Evolutionary conservation across 2,113 vertebrate genomes (phyloP), one percentile per base, ranked within the genome.

Genomic region (Hippopotamus amphibius): DNA sequence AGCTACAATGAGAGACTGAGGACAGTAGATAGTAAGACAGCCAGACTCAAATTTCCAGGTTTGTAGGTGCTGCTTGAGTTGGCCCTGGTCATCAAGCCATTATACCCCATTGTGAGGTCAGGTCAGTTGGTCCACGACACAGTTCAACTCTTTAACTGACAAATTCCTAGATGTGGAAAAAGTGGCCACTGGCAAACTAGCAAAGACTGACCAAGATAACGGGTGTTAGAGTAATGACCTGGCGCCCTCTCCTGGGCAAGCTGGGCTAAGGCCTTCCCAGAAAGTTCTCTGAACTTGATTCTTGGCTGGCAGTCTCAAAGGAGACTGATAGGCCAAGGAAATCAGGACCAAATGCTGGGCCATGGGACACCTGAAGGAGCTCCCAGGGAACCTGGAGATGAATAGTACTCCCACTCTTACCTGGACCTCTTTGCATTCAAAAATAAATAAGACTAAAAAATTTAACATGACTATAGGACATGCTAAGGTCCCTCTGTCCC

Each of bases 211-310:
- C 26, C 33, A 16, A 59, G n/a, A 57, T 21, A 57, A 57, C 28
- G 12, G 30, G n/a, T 24, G 0, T 69, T 83, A 88, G 79, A 80
- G 37, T 90, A 63, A 71, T 48, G 63, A 48, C 57, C 74, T 22
- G 48, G 92, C 26, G 46, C 92, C 92, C 87, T 90, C 86, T 65
- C 24, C 80, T 86, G 87, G 91, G 43, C 14, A 76, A 28, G 43
- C 33, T 61, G 46, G 37, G 74, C 24, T 46, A 89, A 72, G 28
- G 30, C 3, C n/a, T 82, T 65, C 33, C 76, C 48, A 6, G 26
- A 66, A 66, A 65, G 15, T 26, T 33, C 43, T n/a, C 68, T 80
- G 81, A 86, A 95, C 48, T 85, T 28, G 55, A 50, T 72, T 65
- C 22, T 48, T 82, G 10, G 8, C 19, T 12, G 33, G n/a, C 17